A percentile compares a stretch with the other conserved stretches of the same genome.
These are phyloP conservation scores for Synergus japonicus DNA, from an alignment of 2,888 invertebrate genomes.

Conservation along the genomic window DNA sequence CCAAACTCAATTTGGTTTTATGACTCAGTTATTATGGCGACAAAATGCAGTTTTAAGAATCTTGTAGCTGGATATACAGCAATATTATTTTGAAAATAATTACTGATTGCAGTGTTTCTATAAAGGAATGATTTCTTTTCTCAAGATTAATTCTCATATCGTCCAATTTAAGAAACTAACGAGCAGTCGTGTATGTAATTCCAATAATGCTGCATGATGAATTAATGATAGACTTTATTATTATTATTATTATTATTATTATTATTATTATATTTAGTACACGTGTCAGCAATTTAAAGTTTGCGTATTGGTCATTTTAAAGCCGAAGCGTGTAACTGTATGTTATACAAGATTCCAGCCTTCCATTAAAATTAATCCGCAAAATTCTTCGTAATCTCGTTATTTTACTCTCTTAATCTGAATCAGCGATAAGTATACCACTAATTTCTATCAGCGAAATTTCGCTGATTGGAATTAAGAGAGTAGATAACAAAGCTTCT, in stretches of 20 bases:
- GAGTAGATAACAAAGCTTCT: too few species aligned
- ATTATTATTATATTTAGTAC: constrained; percentile 30
- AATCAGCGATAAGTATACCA: too few species aligned
- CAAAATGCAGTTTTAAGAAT: not conserved
- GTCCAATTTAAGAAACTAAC: constrained; percentile 11
- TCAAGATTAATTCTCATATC: not conserved
- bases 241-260: constrained; percentile 31
- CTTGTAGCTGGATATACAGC: not conserved
- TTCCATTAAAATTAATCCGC: too few species aligned
- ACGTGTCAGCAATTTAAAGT: not conserved
- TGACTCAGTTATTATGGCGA: not conserved
- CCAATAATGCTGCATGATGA: constrained; percentile 18
- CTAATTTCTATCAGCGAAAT: too few species aligned
- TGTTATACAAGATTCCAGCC: too few species aligned
- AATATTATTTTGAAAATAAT: not conserved
- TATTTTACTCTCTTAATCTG: too few species aligned
- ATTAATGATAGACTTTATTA: not conserved
- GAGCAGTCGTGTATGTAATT: constrained; percentile 22
- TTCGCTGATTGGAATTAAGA: too few species aligned
- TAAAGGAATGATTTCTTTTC: not conserved
- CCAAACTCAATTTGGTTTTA: constrained; percentile 24
- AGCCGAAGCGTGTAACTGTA: not conserved
- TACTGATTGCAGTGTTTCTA: not conserved
- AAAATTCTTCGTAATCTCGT: too few species aligned
- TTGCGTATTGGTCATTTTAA: not conserved